phyloP scores from a whole-genome alignment of 2,113 vertebrate species.

The Mus spicilegus region DNA sequence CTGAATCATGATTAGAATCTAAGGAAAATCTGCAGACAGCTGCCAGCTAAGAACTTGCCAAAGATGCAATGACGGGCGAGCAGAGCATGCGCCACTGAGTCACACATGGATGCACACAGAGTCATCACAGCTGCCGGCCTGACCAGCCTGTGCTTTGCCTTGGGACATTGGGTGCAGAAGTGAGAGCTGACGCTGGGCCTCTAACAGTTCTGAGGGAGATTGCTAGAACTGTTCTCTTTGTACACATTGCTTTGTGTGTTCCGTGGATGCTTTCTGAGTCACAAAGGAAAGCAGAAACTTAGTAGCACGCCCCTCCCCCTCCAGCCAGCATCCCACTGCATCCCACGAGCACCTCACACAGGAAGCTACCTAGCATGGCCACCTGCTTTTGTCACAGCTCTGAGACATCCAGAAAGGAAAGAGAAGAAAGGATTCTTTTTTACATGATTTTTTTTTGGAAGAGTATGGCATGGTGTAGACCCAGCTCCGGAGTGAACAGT shows the following conservation, averaged over 20 bases:
- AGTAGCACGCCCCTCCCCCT: background rate
- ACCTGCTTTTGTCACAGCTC: background rate
- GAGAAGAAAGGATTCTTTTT: background rate
- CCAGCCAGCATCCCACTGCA: background rate
- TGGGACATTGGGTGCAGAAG: accelerated
- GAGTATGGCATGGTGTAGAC: too few species aligned
- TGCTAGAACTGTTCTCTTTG: accelerated
- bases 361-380: background rate
- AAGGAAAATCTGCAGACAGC: background rate
- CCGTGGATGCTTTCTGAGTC: background rate
- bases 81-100: too few species aligned
- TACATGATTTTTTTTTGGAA: background rate
- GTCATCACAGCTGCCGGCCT: accelerated
- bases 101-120: background rate
- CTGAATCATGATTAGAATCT: background rate
- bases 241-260: background rate
- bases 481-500: background rate
- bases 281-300: background rate
- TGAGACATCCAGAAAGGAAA: background rate
- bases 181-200: background rate
- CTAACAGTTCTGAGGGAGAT: background rate
- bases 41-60: background rate
- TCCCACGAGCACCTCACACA: background rate
- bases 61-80: background rate
- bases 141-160: accelerated